A percentile compares a stretch with the other conserved stretches of the same genome.
Conservation (phyloP, 2,113 vertebrate genomes). For the Cariama cristata region DNA sequence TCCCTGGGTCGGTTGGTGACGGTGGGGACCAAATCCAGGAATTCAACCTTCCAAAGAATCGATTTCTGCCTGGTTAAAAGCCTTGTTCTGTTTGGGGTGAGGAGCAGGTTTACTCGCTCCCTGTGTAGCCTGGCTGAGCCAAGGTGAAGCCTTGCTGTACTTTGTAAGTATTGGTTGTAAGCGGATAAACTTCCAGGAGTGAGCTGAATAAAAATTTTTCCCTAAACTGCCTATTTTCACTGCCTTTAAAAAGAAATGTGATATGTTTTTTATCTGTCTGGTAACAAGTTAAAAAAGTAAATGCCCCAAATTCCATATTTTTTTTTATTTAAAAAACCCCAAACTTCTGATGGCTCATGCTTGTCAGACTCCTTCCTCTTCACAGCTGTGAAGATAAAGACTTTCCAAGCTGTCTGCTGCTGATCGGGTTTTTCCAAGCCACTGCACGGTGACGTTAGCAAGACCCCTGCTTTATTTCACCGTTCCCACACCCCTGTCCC, state of each 20-base stretch:
- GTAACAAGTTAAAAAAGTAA: background rate
- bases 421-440: background rate
- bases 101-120: background rate
- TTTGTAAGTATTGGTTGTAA: fast-evolving
- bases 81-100: background rate
- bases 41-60: background rate
- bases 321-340: background rate
- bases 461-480: background rate
- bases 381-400: background rate
- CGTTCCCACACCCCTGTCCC: background rate
- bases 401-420: background rate
- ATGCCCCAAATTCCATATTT: background rate
- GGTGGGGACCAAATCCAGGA: background rate
- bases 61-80: background rate
- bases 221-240: background rate
- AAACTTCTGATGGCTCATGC: background rate
- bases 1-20: background rate
- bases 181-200: background rate
- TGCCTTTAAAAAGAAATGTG: background rate
- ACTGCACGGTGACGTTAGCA: fast-evolving
- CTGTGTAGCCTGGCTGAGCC: background rate
- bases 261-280: background rate
- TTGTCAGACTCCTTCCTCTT: background rate
- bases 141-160: background rate
- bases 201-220: background rate